phyloP scores from a whole-genome alignment of 2,888 invertebrate genomes.

The Anthophora plumipes region DNA sequence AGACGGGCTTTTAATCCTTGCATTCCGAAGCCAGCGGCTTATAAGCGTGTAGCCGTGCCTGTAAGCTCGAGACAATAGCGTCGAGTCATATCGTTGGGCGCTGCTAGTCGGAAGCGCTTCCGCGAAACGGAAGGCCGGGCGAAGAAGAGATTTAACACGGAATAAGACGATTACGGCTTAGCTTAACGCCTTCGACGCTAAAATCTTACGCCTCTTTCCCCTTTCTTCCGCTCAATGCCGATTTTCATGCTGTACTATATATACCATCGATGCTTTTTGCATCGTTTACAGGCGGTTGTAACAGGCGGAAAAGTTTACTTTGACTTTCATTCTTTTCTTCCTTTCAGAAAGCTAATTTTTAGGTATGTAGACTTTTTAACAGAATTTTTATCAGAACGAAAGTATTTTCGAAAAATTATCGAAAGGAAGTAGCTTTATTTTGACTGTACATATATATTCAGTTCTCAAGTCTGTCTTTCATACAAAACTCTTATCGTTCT shows the following conservation, averaged over 20 bases:
- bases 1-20: conserved; percentile 70
- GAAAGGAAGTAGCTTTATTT: no score
- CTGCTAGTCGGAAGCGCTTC: conserved; percentile 46
- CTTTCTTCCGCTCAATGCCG: not conserved
- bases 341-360: not conserved
- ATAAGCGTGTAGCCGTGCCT: conserved; percentile 69
- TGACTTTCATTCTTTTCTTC: not conserved
- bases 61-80: conserved; percentile 77
- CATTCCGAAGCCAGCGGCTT: conserved; percentile 70
- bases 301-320: not conserved
- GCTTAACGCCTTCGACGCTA: conserved; percentile 69
- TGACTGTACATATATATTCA: no score
- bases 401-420: no score
- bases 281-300: not conserved
- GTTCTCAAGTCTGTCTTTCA: no score
- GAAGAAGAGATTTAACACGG: conserved; percentile 79
- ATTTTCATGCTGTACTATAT: conserved; percentile 15
- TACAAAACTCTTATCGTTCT: no score
- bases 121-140: conserved; percentile 55
- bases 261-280: not conserved
- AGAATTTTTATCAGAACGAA: no score
- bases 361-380: no score
- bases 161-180: conserved; percentile 82
- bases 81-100: conserved; percentile 65
- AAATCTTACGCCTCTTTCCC: conserved; percentile 37